These are phyloP conservation scores for Bugula neritina DNA, from an alignment of 2,888 invertebrate species.

Conservation along the genomic window DNA sequence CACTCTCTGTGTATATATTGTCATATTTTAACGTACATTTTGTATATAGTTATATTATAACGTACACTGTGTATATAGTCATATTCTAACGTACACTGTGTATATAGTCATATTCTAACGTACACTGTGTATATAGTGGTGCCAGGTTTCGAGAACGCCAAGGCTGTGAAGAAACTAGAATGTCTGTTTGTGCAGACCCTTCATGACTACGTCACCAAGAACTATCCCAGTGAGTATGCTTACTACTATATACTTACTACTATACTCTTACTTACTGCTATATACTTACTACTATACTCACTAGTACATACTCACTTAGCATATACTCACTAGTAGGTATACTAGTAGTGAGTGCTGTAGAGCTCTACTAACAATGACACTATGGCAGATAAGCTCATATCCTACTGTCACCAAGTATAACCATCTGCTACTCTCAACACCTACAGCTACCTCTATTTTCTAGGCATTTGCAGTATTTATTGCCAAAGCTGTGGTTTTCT, in stretches of 20 bases:
- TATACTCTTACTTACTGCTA: too few species aligned
- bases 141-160: slow-evolving; percentile 37
- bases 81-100: slow-evolving; percentile 29
- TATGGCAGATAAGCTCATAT: too few species aligned
- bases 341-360: neutral
- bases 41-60: too few species aligned
- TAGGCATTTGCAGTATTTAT: too few species aligned
- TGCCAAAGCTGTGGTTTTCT: too few species aligned
- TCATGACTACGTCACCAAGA: slow-evolving; percentile 39
- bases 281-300: neutral
- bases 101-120: too few species aligned
- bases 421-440: too few species aligned
- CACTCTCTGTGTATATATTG: neutral
- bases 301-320: neutral
- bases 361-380: too few species aligned
- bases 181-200: slow-evolving; percentile 46
- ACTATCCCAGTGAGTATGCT: slow-evolving; percentile 36
- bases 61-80: neutral
- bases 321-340: neutral
- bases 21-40: slow-evolving; percentile 30
- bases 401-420: too few species aligned
- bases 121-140: slow-evolving; percentile 36
- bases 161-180: slow-evolving; percentile 43
- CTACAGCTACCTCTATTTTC: too few species aligned
- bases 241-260: neutral